These are phyloP conservation scores for Oreocharis arfaki DNA, from an alignment of 2,113 vertebrate genomes.

Conservation along the genomic window DNA sequence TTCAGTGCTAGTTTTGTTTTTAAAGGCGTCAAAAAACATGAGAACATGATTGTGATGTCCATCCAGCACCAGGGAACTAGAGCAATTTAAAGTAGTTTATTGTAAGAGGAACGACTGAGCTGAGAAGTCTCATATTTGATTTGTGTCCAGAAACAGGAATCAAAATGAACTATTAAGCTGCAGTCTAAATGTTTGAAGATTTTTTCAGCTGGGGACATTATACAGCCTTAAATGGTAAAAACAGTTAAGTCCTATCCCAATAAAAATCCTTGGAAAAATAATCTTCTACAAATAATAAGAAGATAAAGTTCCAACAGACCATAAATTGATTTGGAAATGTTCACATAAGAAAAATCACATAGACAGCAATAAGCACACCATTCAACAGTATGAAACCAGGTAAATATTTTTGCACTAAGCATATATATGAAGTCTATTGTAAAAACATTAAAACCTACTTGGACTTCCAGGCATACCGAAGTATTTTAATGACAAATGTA, in stretches of 20 bases:
- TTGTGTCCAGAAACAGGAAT: slow-evolving; percentile 54
- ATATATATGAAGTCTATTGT: not conserved
- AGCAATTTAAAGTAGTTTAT: not conserved
- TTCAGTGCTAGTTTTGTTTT: not conserved
- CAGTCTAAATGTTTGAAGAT: slow-evolving; percentile 54
- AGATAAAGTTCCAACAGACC: not conserved
- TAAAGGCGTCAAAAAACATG: not conserved
- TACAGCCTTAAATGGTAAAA: slow-evolving; percentile 53
- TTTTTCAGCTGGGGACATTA: slow-evolving; percentile 61
- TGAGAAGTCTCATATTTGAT: slow-evolving; percentile 58
- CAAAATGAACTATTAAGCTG: slow-evolving; percentile 52
- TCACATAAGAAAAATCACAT: not conserved
- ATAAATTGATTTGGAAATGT: not conserved
- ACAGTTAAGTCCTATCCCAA: slow-evolving; percentile 4
- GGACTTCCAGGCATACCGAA: not conserved
- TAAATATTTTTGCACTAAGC: not conserved
- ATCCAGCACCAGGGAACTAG: not conserved
- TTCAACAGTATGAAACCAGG: not conserved
- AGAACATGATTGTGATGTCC: not conserved
- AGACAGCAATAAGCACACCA: not conserved
- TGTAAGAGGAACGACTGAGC: slow-evolving; percentile 43
- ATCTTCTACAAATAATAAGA: not conserved
- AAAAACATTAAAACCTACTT: slow-evolving; percentile 28
- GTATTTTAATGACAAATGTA: slow-evolving; percentile 13
- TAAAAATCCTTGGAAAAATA: slow-evolving; percentile 39